Evolutionary conservation across 2,113 vertebrate genomes (phyloP).

Genomic region (Marcusenius ussheri): DNA sequence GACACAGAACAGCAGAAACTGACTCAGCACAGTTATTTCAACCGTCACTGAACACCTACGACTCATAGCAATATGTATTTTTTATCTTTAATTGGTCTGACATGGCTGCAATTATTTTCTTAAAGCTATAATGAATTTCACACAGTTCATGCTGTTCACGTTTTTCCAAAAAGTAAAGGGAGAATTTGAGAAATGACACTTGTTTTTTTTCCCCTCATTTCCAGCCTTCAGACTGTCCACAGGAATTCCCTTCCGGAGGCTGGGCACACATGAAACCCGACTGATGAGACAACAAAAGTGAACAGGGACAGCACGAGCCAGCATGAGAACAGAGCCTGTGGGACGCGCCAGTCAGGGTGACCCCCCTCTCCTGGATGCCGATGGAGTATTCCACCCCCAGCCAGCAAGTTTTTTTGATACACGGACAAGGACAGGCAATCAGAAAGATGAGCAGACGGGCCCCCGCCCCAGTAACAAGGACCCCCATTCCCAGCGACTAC

Average conservation of each 20-base stretch:
- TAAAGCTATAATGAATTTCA: background rate
- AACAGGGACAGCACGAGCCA: background rate
- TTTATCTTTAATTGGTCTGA: constrained; percentile 8
- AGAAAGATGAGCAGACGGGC: background rate
- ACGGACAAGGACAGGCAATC: background rate
- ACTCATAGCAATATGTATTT: background rate
- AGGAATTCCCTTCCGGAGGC: background rate
- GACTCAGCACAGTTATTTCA: constrained; percentile 21
- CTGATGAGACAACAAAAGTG: background rate
- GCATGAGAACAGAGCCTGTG: background rate
- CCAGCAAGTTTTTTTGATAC: background rate
- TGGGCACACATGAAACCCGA: background rate
- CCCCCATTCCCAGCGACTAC: background rate
- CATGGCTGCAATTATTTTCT: constrained; percentile 31
- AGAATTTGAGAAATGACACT: background rate
- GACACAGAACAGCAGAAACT: background rate
- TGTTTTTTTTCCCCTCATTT: background rate
- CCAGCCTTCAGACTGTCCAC: background rate
- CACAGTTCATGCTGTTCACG: background rate
- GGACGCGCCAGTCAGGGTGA: background rate
- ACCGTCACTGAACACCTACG: constrained; percentile 8
- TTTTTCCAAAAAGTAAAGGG: background rate
- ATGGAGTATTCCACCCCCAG: background rate
- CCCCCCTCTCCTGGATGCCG: background rate
- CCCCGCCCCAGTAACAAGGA: background rate